These are phyloP conservation scores for Acromyrmex heyeri DNA, from an alignment of 1,140 invertebrate genomes.

Conservation along the genomic window DNA sequence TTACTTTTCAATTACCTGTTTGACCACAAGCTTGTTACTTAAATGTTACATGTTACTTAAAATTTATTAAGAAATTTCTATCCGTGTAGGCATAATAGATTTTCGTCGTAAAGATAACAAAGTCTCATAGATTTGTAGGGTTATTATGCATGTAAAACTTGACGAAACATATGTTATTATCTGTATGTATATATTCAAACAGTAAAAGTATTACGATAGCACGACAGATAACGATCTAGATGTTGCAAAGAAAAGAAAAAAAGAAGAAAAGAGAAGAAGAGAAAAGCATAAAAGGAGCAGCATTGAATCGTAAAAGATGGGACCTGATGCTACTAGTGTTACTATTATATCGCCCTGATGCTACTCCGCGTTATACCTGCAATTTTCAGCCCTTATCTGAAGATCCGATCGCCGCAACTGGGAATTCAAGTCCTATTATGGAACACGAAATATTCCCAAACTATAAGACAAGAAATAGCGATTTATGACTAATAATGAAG, in stretches of 20 bases:
- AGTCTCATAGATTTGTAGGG: too few species aligned
- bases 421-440: slow-evolving; percentile 46
- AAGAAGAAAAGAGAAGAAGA: slow-evolving; percentile 44
- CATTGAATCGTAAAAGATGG: slow-evolving; percentile 73
- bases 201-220: slow-evolving; percentile 48
- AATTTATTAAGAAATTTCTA: too few species aligned
- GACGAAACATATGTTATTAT: neutral
- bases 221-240: slow-evolving; percentile 76
- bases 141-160: neutral
- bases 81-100: neutral
- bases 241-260: slow-evolving; percentile 57
- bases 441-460: neutral
- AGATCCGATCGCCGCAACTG: slow-evolving; percentile 78
- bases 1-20: too few species aligned
- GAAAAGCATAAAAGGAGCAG: slow-evolving; percentile 82
- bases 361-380: slow-evolving; percentile 83
- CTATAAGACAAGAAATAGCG: slow-evolving; percentile 6
- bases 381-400: slow-evolving; percentile 83
- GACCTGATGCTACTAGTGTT: slow-evolving; percentile 79
- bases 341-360: slow-evolving; percentile 83
- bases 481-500: slow-evolving; percentile 39
- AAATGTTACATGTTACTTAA: too few species aligned
- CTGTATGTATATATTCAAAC: slow-evolving; percentile 27
- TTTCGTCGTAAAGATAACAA: neutral
- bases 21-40: too few species aligned